Evolutionary conservation across 1,140 invertebrate genomes (phyloP).

Genomic region (Galleria mellonella): DNA sequence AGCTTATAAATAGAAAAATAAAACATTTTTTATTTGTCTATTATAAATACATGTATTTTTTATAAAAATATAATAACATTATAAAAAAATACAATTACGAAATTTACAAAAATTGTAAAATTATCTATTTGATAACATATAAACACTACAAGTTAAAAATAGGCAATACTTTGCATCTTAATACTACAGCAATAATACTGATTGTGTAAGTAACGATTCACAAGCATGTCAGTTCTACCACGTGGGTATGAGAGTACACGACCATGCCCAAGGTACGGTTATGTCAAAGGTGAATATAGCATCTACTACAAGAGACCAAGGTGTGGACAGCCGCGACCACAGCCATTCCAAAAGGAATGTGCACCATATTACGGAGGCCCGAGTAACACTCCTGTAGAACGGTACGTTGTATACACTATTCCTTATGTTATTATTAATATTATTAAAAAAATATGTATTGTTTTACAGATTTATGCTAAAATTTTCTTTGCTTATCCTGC

Average conservation of each 20-base stretch:
- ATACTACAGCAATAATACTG: slow-evolving; percentile 5
- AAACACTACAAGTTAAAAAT: too few species aligned
- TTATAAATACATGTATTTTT: too few species aligned
- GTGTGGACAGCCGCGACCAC: slow-evolving; percentile 51
- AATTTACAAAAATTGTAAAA: too few species aligned
- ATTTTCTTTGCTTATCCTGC: neutral
- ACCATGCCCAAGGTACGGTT: slow-evolving; percentile 44
- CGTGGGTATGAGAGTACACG: slow-evolving; percentile 40
- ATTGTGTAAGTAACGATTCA: slow-evolving; percentile 3
- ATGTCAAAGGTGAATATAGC: slow-evolving; percentile 42
- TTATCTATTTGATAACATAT: too few species aligned
- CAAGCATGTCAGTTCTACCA: slow-evolving; percentile 49
- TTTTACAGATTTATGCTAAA: neutral
- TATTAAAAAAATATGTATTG: neutral
- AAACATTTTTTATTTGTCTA: too few species aligned
- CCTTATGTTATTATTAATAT: too few species aligned
- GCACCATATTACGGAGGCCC: slow-evolving; percentile 27
- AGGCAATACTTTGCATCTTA: slow-evolving; percentile 9
- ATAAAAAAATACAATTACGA: too few species aligned
- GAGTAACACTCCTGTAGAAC: slow-evolving; percentile 39
- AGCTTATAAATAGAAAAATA: too few species aligned
- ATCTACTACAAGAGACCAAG: slow-evolving; percentile 53
- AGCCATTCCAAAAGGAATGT: slow-evolving; percentile 44
- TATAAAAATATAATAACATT: too few species aligned
- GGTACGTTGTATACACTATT: slow-evolving; percentile 11